Percentiles rank a stretch among this genome's conserved stretches.
Conservation (phyloP, 2,113 vertebrate genomes). For the Cisticola juncidis region DNA sequence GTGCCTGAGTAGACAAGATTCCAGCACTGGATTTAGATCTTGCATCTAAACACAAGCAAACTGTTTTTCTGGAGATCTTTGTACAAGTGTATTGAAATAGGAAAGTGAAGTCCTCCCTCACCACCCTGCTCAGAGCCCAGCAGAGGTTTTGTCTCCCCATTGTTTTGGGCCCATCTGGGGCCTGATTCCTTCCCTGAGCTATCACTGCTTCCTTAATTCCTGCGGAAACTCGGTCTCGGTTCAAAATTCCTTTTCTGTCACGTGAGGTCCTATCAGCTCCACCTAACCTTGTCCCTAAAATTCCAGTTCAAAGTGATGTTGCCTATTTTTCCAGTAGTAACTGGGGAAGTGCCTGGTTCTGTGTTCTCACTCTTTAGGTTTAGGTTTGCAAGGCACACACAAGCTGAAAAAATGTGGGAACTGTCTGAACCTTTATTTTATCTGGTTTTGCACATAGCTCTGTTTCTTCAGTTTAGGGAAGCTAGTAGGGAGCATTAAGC, state of each 20-base stretch:
- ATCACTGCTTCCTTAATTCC: background rate
- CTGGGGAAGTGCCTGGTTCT: background rate
- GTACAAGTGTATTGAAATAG: background rate
- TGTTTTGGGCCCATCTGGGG: background rate
- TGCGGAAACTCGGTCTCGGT: background rate
- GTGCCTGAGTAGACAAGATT: background rate
- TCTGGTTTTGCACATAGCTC: background rate
- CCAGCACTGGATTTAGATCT: fast-evolving
- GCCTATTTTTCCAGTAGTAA: background rate
- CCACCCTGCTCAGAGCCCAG: background rate
- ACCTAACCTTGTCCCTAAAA: background rate
- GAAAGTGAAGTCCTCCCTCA: background rate
- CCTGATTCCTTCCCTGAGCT: background rate
- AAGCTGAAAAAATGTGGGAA: background rate
- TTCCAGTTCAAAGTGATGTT: background rate
- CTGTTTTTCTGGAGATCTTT: background rate
- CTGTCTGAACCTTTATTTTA: background rate
- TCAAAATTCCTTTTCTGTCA: background rate
- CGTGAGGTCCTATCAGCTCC: background rate
- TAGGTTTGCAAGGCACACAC: background rate
- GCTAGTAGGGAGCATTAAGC: background rate
- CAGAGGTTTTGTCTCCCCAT: background rate
- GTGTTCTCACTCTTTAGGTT: background rate
- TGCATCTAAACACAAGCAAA: background rate
- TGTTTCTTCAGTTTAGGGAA: background rate